Evolutionary conservation across 23 tunicate species (phyloP).

Genomic region (Diplosoma virens): DNA sequence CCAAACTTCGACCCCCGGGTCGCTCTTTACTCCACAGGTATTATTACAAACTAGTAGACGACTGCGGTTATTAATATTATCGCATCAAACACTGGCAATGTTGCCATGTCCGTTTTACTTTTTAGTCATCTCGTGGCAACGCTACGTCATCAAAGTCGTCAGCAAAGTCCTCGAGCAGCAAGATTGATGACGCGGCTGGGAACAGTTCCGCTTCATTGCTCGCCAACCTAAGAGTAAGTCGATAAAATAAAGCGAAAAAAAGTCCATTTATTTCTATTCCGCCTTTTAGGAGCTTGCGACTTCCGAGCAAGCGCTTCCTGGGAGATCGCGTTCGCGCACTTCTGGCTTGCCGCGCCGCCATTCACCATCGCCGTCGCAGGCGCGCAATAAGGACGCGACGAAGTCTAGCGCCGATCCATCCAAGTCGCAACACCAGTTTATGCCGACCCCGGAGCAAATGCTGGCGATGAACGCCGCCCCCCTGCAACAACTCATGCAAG

Average conservation of each 20-base stretch:
- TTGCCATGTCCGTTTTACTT: not conserved
- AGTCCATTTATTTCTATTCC: not conserved
- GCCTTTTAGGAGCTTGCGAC: constrained; percentile 46
- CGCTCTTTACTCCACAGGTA: constrained; percentile 5
- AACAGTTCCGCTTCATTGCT: constrained; percentile 66
- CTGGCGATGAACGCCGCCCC: constrained; percentile 30
- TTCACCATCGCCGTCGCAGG: constrained; percentile 49
- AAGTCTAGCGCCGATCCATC: constrained; percentile 13
- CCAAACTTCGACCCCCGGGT: not conserved
- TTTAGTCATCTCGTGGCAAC: constrained; percentile 10
- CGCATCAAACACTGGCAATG: not conserved
- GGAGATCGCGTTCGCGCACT: constrained; percentile 33
- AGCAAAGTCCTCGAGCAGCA: not conserved
- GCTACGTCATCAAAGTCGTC: constrained; percentile 1
- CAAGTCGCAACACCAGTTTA: constrained; percentile 36
- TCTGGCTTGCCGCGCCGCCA: constrained; percentile 38
- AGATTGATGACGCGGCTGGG: constrained; percentile 35
- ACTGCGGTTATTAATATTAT: not conserved
- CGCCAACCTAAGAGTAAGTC: constrained; percentile 41
- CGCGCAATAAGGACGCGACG: constrained; percentile 22
- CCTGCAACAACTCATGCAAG: constrained; percentile 48
- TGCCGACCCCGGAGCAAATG: constrained; percentile 60
- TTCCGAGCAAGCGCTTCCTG: not conserved
- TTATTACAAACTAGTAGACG: not conserved
- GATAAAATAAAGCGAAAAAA: too few species aligned